Percentiles rank a stretch among this genome's conserved stretches.
Evolutionary conservation across 2,888 invertebrate species (phyloP).

Genomic region (Apeira syringaria): DNA sequence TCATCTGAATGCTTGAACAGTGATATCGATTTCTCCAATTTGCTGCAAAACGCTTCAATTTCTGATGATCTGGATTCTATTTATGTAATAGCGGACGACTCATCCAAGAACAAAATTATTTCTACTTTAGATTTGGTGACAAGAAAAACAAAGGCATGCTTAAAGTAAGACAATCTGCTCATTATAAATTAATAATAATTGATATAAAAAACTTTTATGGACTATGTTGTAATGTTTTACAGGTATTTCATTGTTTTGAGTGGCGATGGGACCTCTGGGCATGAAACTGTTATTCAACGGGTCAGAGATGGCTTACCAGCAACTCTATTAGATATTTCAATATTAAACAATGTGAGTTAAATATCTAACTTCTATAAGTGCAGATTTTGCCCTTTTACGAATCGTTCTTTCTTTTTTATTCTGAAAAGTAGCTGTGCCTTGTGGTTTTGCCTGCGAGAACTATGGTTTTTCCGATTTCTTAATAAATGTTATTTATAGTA

Average conservation of each 20-base stretch:
- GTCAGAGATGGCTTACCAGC: constrained; percentile 13
- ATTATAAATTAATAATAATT: neutral
- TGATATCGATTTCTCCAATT: neutral
- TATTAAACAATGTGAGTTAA: neutral
- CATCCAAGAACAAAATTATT: neutral
- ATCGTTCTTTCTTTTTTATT: too few species aligned
- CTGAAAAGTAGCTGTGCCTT: too few species aligned
- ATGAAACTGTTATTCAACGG: constrained; percentile 10
- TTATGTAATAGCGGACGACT: neutral
- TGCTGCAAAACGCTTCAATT: neutral
- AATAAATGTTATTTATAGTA: too few species aligned
- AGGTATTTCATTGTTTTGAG: constrained; percentile 4
- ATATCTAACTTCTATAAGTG: too few species aligned
- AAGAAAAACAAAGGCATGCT: neutral
- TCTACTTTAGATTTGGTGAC: neutral
- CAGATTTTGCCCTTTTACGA: too few species aligned
- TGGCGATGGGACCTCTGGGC: constrained; percentile 6
- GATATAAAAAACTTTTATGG: too few species aligned
- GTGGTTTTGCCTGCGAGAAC: too few species aligned
- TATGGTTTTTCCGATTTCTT: too few species aligned
- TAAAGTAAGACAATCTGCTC: neutral
- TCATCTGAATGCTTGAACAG: neutral
- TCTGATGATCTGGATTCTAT: neutral
- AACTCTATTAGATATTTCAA: constrained; percentile 16
- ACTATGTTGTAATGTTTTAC: too few species aligned